These are phyloP conservation scores for Equus przewalskii DNA, from an alignment of 2,113 vertebrate genomes.

Conservation along the genomic window DNA sequence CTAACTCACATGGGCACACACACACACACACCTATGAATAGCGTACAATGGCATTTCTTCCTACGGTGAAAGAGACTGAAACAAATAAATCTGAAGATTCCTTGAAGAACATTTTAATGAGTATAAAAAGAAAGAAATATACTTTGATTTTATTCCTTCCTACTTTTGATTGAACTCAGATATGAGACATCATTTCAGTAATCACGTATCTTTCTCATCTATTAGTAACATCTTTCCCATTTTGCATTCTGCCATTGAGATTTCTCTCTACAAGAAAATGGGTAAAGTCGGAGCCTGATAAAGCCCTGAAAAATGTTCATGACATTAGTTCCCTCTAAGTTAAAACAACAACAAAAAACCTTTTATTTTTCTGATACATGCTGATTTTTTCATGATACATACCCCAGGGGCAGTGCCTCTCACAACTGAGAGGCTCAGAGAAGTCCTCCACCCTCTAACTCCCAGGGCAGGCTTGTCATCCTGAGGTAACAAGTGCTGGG, in stretches of 20 bases:
- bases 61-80: background rate
- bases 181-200: background rate
- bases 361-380: background rate
- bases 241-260: background rate
- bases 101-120: background rate
- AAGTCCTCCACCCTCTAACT: background rate
- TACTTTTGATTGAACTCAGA: conserved; percentile 40
- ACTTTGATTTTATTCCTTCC: background rate
- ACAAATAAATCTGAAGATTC: background rate
- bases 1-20: background rate
- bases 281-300: background rate
- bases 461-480: background rate
- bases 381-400: background rate
- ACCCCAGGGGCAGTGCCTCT: background rate
- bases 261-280: background rate
- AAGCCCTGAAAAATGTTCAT: background rate
- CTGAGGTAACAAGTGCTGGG: background rate
- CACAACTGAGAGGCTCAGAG: background rate
- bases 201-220: background rate
- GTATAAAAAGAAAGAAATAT: background rate
- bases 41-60: background rate
- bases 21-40: background rate
- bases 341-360: background rate
- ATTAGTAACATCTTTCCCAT: background rate
- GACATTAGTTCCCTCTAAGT: background rate